These are phyloP conservation scores for Dendronephthya gigantea DNA, from an alignment of 64 coral and sea anemone genomes.

Conservation along the genomic window DNA sequence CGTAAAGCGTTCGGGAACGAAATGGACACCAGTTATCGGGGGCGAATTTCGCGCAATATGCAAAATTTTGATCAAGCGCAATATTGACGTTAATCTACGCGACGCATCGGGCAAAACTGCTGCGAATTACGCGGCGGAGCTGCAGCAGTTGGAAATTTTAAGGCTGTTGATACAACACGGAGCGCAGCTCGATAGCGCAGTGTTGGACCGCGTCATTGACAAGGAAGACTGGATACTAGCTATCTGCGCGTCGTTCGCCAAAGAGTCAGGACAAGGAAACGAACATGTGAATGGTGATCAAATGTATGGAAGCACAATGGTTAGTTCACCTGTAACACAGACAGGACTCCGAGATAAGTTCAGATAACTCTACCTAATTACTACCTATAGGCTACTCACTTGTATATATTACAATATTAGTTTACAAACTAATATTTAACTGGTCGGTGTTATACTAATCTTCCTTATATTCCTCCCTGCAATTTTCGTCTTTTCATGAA, in stretches of 20 bases:
- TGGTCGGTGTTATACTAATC: too few relatives aligned
- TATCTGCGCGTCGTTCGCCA: neutral
- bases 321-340: neutral
- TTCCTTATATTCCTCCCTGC: too few relatives aligned
- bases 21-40: neutral
- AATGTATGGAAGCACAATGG: neutral
- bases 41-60: neutral
- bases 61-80: neutral
- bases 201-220: neutral
- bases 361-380: too few relatives aligned
- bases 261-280: neutral
- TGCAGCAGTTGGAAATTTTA: neutral
- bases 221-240: conserved; percentile 10
- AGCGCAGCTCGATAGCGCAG: neutral
- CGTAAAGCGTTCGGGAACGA: neutral
- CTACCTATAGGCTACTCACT: too few relatives aligned
- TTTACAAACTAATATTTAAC: too few relatives aligned
- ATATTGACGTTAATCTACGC: neutral
- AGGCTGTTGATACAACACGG: neutral
- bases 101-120: neutral
- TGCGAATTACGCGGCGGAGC: neutral
- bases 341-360: too few relatives aligned
- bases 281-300: neutral
- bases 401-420: too few relatives aligned
- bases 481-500: too few relatives aligned